Evolutionary conservation across 2,113 vertebrate species (phyloP).

Genomic region (Dicrurus megarhynchus): DNA sequence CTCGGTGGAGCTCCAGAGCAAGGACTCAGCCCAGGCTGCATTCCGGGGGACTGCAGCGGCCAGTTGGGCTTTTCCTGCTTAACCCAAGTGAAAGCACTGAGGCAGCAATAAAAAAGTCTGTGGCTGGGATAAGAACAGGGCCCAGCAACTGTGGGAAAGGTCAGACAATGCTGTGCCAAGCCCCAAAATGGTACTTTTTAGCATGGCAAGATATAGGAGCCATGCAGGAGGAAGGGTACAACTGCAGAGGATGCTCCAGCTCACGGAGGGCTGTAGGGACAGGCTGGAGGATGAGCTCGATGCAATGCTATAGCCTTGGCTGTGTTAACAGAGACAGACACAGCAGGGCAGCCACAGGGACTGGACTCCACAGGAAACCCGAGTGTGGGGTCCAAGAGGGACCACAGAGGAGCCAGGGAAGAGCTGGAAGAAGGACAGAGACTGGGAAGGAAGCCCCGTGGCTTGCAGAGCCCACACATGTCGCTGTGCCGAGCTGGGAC

Average conservation of each 20-base stretch:
- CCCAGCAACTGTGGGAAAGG: accelerated
- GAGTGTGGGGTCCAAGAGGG: accelerated
- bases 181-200: not conserved
- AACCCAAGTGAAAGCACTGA: not conserved
- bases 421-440: not conserved
- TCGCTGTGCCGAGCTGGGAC: not conserved
- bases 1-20: accelerated
- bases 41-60: not conserved
- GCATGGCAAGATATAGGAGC: accelerated
- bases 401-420: not conserved
- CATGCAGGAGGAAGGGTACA: not conserved
- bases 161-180: not conserved
- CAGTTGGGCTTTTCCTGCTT: not conserved
- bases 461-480: not conserved
- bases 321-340: not conserved
- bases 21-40: not conserved
- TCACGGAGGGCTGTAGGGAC: accelerated
- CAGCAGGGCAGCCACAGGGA: not conserved
- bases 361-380: not conserved
- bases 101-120: not conserved
- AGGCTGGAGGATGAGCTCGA: accelerated
- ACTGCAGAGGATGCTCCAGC: not conserved
- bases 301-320: accelerated
- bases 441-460: not conserved
- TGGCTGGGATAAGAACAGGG: not conserved